Conservation (phyloP, 2,888 invertebrate species). For the Phaedon cochleariae region DNA sequence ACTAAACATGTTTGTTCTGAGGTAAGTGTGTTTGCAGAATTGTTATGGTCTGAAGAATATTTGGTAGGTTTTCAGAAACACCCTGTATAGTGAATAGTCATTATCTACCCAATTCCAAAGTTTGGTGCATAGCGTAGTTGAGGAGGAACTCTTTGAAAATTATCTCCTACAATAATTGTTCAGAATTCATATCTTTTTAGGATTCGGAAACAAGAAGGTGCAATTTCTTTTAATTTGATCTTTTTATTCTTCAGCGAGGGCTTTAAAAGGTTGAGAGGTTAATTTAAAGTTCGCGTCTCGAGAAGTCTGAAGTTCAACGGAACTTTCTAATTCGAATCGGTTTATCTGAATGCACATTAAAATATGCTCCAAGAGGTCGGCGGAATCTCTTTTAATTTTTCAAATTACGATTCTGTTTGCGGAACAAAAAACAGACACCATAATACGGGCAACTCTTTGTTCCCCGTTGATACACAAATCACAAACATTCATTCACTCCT, state of each 20-base stretch:
- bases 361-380: not conserved
- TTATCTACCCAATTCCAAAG: too few relatives aligned
- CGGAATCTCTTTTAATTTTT: not conserved
- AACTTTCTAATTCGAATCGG: not conserved
- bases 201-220: too few relatives aligned
- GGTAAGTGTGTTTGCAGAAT: too few relatives aligned
- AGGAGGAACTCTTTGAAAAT: too few relatives aligned
- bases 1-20: too few relatives aligned
- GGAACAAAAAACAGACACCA: not conserved
- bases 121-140: too few relatives aligned
- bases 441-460: not conserved
- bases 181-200: too few relatives aligned
- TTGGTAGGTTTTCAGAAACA: too few relatives aligned
- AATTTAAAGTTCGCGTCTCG: not conserved
- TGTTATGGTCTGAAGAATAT: too few relatives aligned
- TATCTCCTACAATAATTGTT: too few relatives aligned
- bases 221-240: not conserved
- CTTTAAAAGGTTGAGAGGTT: not conserved
- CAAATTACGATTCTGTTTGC: not conserved
- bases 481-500: not conserved
- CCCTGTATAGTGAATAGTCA: too few relatives aligned
- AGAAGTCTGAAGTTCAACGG: not conserved
- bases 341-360: not conserved
- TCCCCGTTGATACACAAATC: not conserved
- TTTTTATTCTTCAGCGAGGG: not conserved